Base-by-base conservation (phyloP, 2,113 vertebrate genomes). In the Rhinogobius similis region DNA sequence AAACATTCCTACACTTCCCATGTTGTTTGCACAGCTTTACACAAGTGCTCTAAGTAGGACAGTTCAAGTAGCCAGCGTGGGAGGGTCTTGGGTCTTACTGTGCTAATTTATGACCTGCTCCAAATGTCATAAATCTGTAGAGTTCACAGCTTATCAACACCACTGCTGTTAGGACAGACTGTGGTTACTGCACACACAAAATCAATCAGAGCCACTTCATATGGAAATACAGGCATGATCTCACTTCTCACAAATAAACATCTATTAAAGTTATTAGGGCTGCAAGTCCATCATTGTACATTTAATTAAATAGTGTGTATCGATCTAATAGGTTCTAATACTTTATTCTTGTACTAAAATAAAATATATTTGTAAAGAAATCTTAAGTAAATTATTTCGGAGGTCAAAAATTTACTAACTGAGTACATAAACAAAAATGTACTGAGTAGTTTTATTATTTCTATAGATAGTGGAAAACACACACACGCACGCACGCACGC, bases 71-170 rank as follows among this genome's bases (percentile, higher is more conserved):
- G 63, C 0, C 1, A 39, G 48, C 59, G 68, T 75, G 71, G 82
- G 74, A 79, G 82, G 83, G 83, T 66, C 61, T 26, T 50, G 44
- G 71, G 65, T 72, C 83, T 67, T 73, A 64, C 73, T 66, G 73
- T 18, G 20, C 74, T 83, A 79, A 90, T 87, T 88, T 87, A 87
- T 76, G 74, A 84, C 69, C 65, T 50, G 70, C 72, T 53, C 56
- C 62, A 75, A 80, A 80, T 78, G 73, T 62, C 75, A 77, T 89
- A 83, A 88, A 89, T 87, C 76, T 78, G 61, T 53, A 55, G 26
- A 16, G 39, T 76, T 77, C 73, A 85, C 71, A 69, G 43, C 73
- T 84, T 74, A 72, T 83, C 73, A 65, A 76, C 76, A 72, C 61
- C 46, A 16, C 67, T 38, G 44, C 76, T 62, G 48, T 70, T 71